Evolutionary conservation across 2,888 invertebrate species (phyloP).

Genomic region (Zhuqinia jingwanae): DNA sequence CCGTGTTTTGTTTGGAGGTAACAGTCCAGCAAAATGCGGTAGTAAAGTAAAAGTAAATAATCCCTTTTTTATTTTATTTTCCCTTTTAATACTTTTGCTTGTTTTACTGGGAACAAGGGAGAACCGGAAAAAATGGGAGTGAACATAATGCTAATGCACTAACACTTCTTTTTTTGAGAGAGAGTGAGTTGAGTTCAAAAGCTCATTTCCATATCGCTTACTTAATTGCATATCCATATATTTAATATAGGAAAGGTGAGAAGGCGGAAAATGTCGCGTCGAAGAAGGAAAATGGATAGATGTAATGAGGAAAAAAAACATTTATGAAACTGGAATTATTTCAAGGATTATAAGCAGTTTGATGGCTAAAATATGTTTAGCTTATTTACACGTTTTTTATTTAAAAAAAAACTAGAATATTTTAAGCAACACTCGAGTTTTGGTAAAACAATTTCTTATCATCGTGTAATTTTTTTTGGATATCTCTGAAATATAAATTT

Average conservation of each 20-base stretch:
- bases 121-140: slow-evolving; percentile 4
- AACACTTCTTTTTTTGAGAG: background rate
- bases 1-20: slow-evolving; percentile 64
- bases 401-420: too few species aligned
- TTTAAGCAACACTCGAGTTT: too few species aligned
- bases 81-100: background rate
- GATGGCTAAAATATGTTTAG: too few species aligned
- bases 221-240: slow-evolving; percentile 37
- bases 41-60: slow-evolving; percentile 26
- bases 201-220: slow-evolving; percentile 53
- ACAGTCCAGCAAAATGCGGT: slow-evolving; percentile 35
- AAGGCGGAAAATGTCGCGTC: background rate
- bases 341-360: too few species aligned
- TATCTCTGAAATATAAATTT: too few species aligned
- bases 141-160: background rate
- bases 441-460: too few species aligned
- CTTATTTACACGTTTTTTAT: too few species aligned
- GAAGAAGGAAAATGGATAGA: too few species aligned
- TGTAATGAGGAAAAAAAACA: too few species aligned
- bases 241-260: slow-evolving; percentile 2
- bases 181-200: background rate
- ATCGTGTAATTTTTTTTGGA: too few species aligned
- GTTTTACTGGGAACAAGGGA: background rate
- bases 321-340: too few species aligned
- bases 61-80: slow-evolving; percentile 31